phyloP scores from a whole-genome alignment of 1,140 invertebrate genomes.

The Pentalonia nigronervosa region DNA sequence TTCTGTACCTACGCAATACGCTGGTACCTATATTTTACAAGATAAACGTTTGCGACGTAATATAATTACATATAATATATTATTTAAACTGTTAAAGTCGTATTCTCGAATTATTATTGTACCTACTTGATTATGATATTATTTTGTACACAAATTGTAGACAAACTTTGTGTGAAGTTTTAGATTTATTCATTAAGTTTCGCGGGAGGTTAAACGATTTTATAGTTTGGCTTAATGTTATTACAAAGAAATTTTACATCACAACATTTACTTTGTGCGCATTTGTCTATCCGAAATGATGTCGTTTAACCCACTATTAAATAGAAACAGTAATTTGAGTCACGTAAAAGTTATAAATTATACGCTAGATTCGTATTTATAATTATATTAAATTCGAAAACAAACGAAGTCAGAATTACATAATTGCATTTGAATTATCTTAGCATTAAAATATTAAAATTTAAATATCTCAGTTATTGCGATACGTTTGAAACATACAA shows the following conservation, averaged over 20 bases:
- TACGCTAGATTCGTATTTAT: background rate
- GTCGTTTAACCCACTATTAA: background rate
- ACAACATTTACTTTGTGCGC: background rate
- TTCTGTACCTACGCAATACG: background rate
- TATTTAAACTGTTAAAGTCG: conserved; percentile 28
- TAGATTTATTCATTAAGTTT: conserved; percentile 51
- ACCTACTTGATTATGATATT: conserved; percentile 33
- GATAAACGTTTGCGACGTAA: background rate
- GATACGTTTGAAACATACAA: background rate
- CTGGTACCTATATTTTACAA: background rate
- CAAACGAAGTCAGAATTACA: background rate
- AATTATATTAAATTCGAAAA: conserved; percentile 7
- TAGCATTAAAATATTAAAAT: background rate
- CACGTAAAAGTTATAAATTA: background rate
- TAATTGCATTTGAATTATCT: conserved; percentile 4
- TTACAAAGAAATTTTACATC: conserved; percentile 34
- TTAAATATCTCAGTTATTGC: background rate
- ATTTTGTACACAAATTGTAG: conserved; percentile 22
- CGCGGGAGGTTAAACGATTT: conserved; percentile 2
- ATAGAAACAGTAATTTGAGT: conserved; percentile 22
- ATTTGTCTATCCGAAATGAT: background rate
- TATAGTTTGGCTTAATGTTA: conserved; percentile 8
- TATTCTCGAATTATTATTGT: conserved; percentile 22
- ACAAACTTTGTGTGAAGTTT: conserved; percentile 43
- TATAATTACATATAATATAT: conserved; percentile 11